Evolutionary conservation across 30 jellyfish, hydroid and myxozoan species (phyloP), one percentile per base, ranked within the genome.

Genomic region (Turritopsis dohrnii): DNA sequence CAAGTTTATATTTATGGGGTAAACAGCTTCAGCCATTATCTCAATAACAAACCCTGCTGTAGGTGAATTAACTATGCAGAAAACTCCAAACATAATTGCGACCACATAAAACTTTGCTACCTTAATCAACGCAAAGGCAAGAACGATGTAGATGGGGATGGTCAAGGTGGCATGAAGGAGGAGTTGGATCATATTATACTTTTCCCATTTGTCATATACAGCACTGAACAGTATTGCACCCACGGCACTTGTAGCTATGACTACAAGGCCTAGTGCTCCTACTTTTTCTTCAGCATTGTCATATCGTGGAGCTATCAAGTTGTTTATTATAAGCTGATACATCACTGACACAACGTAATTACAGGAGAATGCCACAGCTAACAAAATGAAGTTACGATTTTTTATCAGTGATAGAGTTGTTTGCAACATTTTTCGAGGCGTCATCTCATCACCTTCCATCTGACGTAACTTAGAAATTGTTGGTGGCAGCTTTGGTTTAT

Each of bases 401-500:
- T 21, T 69, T n/a, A 23, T n/a, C 28, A 69, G 28, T 0, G 8
- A 7, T 69, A 8, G 16, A n/a, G 16, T 8, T 27, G 22, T 7
- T 27, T 69, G 23, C 9, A 69, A 7, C 28, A 23, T 69, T 69
- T 69, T 27, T 8, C 77, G 19, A 19, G 19, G 19, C 9, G 77
- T 23, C 9, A 69, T 69, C 9, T 69, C 30, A n/a, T 21, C 77
- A 69, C 17, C 17, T 23, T 27, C 77, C 28, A 23, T 69, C 8
- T 27, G 28, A 7, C 30, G 28, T 69, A 27, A 23, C 19, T 69
- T 23, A n/a, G 77, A 9, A 23, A 69, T 69, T 9, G 77, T n/a
- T 7, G 77, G 77, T n/a, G 77, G 77, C 19, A 69, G 77, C 22
- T 69, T 19, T 19, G 77, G 77, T n/a, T n/a, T 23, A 69, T 69